These are phyloP conservation scores for Coendou prehensilis DNA, from an alignment of 2,797 vertebrate species.

Conservation along the genomic window DNA sequence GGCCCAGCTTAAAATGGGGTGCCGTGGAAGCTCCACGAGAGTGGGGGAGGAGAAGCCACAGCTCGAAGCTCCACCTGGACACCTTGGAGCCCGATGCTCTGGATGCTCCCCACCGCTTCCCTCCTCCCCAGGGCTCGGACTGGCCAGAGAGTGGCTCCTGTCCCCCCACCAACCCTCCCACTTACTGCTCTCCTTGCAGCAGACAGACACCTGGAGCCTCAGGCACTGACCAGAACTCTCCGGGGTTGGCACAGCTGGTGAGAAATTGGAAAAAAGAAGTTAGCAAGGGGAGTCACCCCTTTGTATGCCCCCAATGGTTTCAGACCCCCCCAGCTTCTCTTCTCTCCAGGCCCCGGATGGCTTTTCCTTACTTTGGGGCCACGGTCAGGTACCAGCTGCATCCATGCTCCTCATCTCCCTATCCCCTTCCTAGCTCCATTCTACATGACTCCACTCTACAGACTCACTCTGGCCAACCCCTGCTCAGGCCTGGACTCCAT, in stretches of 20 bases:
- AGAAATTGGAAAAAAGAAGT: conserved; percentile 53
- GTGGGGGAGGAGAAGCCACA: neutral
- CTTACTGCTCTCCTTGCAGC: conserved; percentile 89
- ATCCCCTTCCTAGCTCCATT: neutral
- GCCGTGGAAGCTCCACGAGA: neutral
- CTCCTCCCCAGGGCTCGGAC: neutral
- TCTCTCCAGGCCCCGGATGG: neutral
- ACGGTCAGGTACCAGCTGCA: neutral
- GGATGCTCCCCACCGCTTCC: neutral
- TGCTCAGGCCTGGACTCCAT: neutral
- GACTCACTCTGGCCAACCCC: neutral
- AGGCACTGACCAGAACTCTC: conserved; percentile 88
- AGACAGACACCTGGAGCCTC: conserved; percentile 88
- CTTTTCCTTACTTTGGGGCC: neutral
- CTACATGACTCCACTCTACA: neutral
- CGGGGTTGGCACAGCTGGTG: conserved; percentile 86
- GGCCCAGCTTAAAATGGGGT: neutral
- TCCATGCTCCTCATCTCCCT: too few relatives aligned
- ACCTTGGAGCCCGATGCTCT: neutral
- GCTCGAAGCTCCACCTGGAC: neutral
- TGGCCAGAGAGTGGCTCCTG: neutral
- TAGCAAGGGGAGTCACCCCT: neutral
- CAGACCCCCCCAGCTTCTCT: neutral
- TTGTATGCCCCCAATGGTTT: neutral
- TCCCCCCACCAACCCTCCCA: neutral